phyloP scores from a whole-genome alignment of 2,113 vertebrate genomes.

The Diphyllodes magnificus region DNA sequence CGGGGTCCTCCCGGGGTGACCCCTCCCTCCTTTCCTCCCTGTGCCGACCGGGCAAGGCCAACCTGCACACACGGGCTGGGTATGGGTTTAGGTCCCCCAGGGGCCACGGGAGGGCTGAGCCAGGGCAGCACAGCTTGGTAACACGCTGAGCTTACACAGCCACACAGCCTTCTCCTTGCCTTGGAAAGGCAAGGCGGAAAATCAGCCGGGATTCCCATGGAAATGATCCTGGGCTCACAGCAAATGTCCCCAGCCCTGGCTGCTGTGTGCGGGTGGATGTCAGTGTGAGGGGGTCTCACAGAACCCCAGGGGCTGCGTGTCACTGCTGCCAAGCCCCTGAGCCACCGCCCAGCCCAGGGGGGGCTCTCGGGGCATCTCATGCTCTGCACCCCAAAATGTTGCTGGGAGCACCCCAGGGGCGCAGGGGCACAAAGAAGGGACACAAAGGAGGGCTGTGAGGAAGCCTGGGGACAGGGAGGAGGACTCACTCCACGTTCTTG shows the following conservation, averaged over 20 bases:
- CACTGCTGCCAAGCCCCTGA: neutral
- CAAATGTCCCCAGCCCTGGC: neutral
- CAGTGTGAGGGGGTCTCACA: neutral
- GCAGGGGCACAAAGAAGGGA: neutral
- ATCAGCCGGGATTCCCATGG: neutral
- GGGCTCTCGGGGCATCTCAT: neutral
- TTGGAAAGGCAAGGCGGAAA: neutral
- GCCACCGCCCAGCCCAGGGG: neutral
- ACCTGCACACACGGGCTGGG: neutral
- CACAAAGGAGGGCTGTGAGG: rapidly evolving
- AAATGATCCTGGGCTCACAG: neutral
- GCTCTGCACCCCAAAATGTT: rapidly evolving
- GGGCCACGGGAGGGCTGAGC: neutral
- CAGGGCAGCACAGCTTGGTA: neutral
- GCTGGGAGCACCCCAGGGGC: neutral
- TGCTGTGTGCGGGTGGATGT: rapidly evolving
- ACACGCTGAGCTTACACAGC: neutral
- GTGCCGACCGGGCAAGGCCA: neutral
- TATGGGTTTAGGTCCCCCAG: neutral
- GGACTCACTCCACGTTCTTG: constrained; percentile 95
- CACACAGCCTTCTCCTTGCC: neutral
- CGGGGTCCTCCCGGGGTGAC: neutral
- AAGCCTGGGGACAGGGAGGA: neutral
- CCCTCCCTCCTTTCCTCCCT: neutral
- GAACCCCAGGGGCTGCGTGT: rapidly evolving